These are phyloP conservation scores for Sardinella longiceps DNA, from an alignment of 2,797 vertebrate genomes.

Conservation along the genomic window DNA sequence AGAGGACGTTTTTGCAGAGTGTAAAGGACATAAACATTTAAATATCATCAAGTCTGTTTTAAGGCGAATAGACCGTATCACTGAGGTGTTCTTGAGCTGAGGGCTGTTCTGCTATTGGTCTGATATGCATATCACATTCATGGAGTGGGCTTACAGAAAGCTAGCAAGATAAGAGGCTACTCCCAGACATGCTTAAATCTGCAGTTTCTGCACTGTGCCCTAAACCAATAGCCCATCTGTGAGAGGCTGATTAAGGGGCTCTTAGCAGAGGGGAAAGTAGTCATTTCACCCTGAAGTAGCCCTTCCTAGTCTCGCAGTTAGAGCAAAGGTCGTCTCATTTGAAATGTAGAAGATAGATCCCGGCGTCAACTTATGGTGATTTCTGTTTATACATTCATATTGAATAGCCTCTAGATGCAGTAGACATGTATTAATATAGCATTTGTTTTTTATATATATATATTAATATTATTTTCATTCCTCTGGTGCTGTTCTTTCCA, in stretches of 20 bases:
- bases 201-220: neutral
- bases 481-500: neutral
- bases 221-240: neutral
- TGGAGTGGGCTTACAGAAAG: neutral
- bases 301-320: neutral
- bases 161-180: neutral
- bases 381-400: neutral
- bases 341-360: neutral
- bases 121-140: neutral
- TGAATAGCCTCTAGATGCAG: neutral
- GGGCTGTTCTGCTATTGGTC: neutral
- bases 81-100: neutral
- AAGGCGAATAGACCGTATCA: neutral
- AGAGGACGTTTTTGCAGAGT: neutral
- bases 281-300: neutral
- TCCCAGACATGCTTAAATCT: neutral
- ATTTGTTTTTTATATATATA: no score
- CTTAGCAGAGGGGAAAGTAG: neutral
- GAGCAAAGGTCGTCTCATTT: neutral
- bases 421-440: neutral
- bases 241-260: conserved; percentile 3
- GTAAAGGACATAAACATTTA: neutral
- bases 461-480: neutral
- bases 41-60: neutral
- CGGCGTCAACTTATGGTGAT: neutral